Evolutionary conservation across 2,797 vertebrate species (phyloP), one percentile per base, ranked within the genome.

Genomic region (Trichosurus vulpecula): DNA sequence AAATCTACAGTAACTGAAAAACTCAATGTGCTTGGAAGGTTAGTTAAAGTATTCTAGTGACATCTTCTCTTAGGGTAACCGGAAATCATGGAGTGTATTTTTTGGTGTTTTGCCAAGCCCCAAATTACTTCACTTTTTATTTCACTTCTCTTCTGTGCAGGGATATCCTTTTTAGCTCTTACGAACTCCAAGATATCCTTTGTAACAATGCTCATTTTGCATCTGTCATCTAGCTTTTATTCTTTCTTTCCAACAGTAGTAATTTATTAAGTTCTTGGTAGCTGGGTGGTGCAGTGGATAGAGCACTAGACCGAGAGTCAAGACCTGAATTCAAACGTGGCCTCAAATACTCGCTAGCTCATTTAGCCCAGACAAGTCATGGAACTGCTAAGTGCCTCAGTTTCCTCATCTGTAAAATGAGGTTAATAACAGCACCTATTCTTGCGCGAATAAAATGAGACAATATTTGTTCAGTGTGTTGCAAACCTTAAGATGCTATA

Each of bases 1-100:
- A 95, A 96, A 52, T 29, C 94, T 53, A 90, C 61, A 93, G 90
- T 58, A 93, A 95, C 95, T 81, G 30, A 90, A 91, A 96, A 96
- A 51, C 87, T 90, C 91, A 25, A 47, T 41, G 35, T 93, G 16
- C 90, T 56, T 16, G 1, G 56, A 87, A 93, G 93, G 92, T 93
- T 95, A 66, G 90, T 94, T 92, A 41, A 35, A 52, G 66, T 58
- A 91, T 91, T 92, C 9, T 54, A 55, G 90, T 90, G 95, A 90
- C 94, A 93, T 89, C 93, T 54, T 93, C 95, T 91, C 92, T 91
- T 58, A 54, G 52, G 94, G 61, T 93, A 14, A 2, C 25, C n/a
- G 22, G 87, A 93, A 96, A 56, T 95, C 90, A 51, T 27, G 29
- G 12, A 2, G n/a, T 56, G 8, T 74, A 3, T 92, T 81, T 91